Base-by-base conservation (phyloP, 2,888 invertebrate genomes). In the Drosophila diplacantha region DNA sequence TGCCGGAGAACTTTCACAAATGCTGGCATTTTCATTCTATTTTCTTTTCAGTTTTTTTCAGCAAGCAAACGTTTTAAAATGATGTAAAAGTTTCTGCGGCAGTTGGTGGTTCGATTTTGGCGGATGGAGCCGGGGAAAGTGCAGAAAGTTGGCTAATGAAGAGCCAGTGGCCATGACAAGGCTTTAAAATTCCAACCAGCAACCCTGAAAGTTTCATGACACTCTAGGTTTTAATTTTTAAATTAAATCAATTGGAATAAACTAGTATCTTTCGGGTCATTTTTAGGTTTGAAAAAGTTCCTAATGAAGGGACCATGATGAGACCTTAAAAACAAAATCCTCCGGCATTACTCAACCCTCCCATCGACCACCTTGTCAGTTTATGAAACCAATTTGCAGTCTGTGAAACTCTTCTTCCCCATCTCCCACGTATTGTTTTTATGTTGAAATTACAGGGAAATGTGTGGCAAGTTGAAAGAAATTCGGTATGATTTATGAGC, bases 401-500 rank as follows among this genome's bases (percentile, higher is more conserved):
- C 66, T 66, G 66, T 52, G 69, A 74, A 82, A 72, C 72, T 70
- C 60, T n/a, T 7, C 41, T 20, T 2, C 12, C 29, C 29, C 11
- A 41, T 52, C 35, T 34, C 50, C 52, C 16, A 11, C 14, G 31
- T 54, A 55, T 63, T 47, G 34, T 56, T 62, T 38, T 62, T 62
- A 60, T 69, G 57, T 51, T 77, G 53, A 80, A 78, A 78, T 82
- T 78, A 69, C 81, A 78, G 78, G 67, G 55, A 70, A 75, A 78
- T 73, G 69, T 54, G 29, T 29, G 18, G 44, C 31, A 47, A 69
- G 43, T 46, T 38, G 35, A 60, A 67, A 58, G 57, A 74, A 82
- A 75, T 83, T 83, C 81, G 69, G 59, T 83, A 82, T 79, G 78
- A 79, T 79, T 79, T 79, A 79, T 79, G 78, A 81, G 66, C 71